Evolutionary conservation across 2,113 vertebrate species (phyloP).

Genomic region (Benitochromis conjunctus): DNA sequence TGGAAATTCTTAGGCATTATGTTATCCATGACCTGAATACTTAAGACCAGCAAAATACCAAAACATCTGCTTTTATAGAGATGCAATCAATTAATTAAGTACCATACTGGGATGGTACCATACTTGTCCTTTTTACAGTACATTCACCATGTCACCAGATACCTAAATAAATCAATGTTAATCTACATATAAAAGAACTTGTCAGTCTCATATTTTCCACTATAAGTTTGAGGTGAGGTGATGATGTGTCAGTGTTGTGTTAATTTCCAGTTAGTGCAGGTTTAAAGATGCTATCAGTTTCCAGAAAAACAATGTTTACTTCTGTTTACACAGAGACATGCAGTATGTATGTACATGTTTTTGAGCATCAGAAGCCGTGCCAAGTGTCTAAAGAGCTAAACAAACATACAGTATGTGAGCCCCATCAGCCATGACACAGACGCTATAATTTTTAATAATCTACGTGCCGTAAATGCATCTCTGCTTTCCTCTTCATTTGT

Average conservation of each 20-base stretch:
- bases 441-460: background rate
- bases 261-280: background rate
- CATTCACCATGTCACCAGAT: background rate
- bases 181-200: background rate
- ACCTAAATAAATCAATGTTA: background rate
- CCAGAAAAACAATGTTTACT: background rate
- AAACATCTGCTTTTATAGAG: background rate
- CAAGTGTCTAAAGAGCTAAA: background rate
- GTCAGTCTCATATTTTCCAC: background rate
- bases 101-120: background rate
- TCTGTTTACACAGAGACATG: background rate
- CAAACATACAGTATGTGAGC: background rate
- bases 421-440: background rate
- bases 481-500: background rate
- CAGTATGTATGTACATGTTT: background rate
- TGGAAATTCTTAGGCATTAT: background rate
- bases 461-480: background rate
- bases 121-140: too few relatives aligned
- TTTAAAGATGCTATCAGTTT: background rate
- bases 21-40: background rate
- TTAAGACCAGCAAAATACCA: background rate
- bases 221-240: background rate
- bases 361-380: background rate
- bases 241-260: accelerated
- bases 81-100: background rate